Base-by-base conservation (phyloP, 2,113 vertebrate species). In the Oenanthe oenanthe region DNA sequence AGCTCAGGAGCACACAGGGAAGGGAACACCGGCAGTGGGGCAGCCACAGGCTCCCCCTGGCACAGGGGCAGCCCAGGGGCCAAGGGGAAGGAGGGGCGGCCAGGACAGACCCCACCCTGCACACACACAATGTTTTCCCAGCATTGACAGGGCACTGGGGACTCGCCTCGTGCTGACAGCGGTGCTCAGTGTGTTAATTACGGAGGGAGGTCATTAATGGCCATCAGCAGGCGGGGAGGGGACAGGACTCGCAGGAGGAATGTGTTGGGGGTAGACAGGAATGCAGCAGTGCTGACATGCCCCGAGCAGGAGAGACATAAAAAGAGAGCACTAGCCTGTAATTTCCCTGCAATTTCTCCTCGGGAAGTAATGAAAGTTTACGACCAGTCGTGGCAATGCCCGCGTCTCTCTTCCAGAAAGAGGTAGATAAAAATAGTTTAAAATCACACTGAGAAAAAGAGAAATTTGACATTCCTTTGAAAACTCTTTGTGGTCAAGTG, bases 261-360 rank as follows among this genome's bases (percentile, higher is more conserved):
- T 68, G 75, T 12, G 38, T 3, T 60, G 54, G 78, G 75, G 82
- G 51, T 17, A 77, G 93, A 12, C 66, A 75, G 63, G 82, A 96
- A 93, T 71, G 82, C 72, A 40, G 79, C 57, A 80, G 43, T 12
- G 48, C 92, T 86, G 88, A 92, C 89, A 67, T 73, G 82, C 87
- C 82, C 43, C 0, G 16, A 93, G 88, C 89, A 92, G 89, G 10
- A 85, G 50, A 73, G 63, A 82, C 72, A 85, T 77, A 88, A 92
- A 89, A 93, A 29, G 78, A 90, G 43, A 2, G 5, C 8, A 1
- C 85, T 74, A 86, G 82, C 70, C 93, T 94, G 75, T 96, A 94
- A 97, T 96, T 97, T 94, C 90, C 72, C 88, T 92, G 93, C 72
- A 88, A 84, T 93, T 96, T 94, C 94, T 97, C 85, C 92, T 93